Percentiles rank a stretch among this genome's conserved stretches.
Conservation (phyloP, 2,888 invertebrate genomes). For the Lepidocyrtoides sp. region DNA sequence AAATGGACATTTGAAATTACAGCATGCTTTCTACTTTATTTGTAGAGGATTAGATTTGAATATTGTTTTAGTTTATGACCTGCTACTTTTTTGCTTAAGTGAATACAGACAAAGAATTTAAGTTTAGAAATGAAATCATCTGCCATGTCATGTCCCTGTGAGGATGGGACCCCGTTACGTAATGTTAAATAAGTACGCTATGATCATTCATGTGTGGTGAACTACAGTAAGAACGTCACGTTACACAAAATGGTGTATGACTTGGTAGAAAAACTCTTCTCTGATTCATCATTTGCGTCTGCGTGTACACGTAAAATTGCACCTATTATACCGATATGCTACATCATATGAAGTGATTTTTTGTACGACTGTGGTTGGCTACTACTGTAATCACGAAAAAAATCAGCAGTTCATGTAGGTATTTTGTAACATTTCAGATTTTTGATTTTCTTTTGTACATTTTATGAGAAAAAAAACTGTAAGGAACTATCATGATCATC, state of each 20-base stretch:
- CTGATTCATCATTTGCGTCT: no score
- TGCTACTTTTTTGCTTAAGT: background rate
- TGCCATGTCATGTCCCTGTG: no score
- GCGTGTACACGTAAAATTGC: background rate
- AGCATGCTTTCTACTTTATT: no score
- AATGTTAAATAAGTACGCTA: background rate
- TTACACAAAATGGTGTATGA: background rate
- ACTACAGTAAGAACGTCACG: background rate
- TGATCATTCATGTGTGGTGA: constrained; percentile 5
- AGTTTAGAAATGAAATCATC: no score
- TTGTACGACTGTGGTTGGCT: constrained; percentile 8
- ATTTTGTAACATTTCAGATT: constrained; percentile 33
- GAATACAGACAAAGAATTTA: no score
- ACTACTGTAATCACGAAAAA: background rate
- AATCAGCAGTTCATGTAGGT: background rate
- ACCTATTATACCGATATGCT: background rate
- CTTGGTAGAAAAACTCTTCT: background rate
- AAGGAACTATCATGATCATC: constrained; percentile 24
- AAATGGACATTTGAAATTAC: no score
- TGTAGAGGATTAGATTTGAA: no score
- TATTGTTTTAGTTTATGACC: background rate
- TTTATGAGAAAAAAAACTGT: constrained; percentile 64
- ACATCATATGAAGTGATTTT: background rate
- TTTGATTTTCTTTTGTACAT: constrained; percentile 48
- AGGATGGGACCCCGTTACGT: no score